Conservation (phyloP, 2,888 invertebrate species). For the Diaphora mendica region DNA sequence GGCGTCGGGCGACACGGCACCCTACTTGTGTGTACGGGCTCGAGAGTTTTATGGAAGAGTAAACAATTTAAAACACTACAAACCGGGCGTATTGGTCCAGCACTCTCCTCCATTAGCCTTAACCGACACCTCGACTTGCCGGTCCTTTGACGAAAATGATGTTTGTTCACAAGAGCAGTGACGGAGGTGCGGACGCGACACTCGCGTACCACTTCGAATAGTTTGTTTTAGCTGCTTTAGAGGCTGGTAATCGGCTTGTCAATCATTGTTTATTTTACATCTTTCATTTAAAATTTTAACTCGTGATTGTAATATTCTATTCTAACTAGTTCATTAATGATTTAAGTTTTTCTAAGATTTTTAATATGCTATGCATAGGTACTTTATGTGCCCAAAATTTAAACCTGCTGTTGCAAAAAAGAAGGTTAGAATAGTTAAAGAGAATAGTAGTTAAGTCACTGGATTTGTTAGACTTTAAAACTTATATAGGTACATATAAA, state of each 20-base stretch:
- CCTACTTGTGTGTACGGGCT: constrained; percentile 65
- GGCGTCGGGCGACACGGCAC: constrained; percentile 61
- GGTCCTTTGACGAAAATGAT: constrained; percentile 80
- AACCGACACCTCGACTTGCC: constrained; percentile 76
- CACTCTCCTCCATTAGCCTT: constrained; percentile 84
- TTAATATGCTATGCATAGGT: neutral
- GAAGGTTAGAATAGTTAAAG: neutral
- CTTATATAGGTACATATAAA: neutral
- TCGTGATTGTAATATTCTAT: neutral
- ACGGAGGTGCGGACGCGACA: constrained; percentile 75
- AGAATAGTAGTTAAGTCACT: neutral
- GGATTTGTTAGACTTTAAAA: neutral
- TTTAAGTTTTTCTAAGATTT: neutral
- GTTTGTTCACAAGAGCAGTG: constrained; percentile 70
- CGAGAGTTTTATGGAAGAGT: constrained; percentile 85
- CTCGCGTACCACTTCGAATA: constrained; percentile 69
- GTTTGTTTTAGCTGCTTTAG: constrained; percentile 71
- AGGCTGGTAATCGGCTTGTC: constrained; percentile 66
- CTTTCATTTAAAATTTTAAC: constrained; percentile 2
- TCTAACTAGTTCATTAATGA: neutral
- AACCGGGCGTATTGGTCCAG: constrained; percentile 80
- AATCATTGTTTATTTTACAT: constrained; percentile 53
- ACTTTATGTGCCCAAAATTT: neutral
- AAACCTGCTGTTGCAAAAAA: neutral
- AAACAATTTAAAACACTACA: constrained; percentile 87